Evolutionary conservation across 2,888 invertebrate species (phyloP).

Genomic region (Hyposoter didymator): DNA sequence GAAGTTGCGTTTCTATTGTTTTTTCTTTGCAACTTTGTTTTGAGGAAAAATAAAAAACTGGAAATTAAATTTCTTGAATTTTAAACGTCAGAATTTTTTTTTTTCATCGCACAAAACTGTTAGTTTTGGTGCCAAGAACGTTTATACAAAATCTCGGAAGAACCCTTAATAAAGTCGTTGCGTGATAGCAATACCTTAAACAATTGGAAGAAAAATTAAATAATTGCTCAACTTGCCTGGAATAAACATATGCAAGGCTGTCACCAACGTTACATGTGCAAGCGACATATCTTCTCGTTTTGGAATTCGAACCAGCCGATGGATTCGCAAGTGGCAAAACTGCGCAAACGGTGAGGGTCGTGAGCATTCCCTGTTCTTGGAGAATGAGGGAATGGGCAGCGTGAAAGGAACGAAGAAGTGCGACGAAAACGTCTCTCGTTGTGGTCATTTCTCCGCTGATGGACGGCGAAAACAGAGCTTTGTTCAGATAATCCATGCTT

Average conservation of each 20-base stretch:
- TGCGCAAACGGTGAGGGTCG: conserved; percentile 93
- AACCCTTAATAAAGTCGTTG: too few species aligned
- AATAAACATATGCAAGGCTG: conserved; percentile 94
- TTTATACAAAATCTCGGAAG: too few species aligned
- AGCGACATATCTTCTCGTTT: conserved; percentile 87
- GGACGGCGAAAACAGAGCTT: conserved; percentile 87
- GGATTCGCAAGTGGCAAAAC: conserved; percentile 86
- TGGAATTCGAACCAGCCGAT: conserved; percentile 72
- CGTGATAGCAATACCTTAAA: too few species aligned
- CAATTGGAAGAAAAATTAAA: not conserved
- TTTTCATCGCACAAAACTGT: too few species aligned
- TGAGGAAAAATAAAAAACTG: too few species aligned
- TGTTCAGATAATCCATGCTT: conserved; percentile 92
- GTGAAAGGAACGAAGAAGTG: conserved; percentile 92
- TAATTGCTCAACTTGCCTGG: conserved; percentile 84
- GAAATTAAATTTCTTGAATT: too few species aligned
- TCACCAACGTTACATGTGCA: conserved; percentile 96
- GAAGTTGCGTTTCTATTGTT: too few species aligned
- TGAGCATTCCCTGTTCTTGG: conserved; percentile 92
- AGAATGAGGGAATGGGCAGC: conserved; percentile 94
- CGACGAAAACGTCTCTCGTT: conserved; percentile 91
- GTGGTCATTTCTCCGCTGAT: conserved; percentile 83
- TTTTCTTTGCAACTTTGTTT: too few species aligned
- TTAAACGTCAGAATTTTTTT: too few species aligned
- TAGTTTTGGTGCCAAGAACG: too few species aligned